Conservation (phyloP, 2,888 invertebrate genomes). For the Microchrysa polita region DNA sequence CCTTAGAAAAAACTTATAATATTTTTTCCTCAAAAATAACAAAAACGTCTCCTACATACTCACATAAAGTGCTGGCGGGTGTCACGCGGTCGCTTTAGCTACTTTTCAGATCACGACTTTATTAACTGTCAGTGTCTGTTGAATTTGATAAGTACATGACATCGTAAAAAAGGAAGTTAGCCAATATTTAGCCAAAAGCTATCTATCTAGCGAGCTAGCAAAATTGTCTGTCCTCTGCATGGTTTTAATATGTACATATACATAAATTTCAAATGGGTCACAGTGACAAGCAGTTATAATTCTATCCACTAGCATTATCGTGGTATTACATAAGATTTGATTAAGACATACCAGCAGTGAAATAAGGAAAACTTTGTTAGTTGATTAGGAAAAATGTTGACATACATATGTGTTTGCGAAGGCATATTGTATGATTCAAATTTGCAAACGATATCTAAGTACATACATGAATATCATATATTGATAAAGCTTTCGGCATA, state of each 20-base stretch:
- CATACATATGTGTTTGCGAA: background rate
- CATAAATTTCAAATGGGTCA: background rate
- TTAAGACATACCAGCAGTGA: no score
- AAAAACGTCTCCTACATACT: background rate
- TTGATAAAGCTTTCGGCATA: no score
- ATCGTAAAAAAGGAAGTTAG: slow-evolving; percentile 31
- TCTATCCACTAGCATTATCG: background rate
- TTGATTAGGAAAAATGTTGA: background rate
- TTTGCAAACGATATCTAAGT: no score
- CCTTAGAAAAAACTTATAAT: no score
- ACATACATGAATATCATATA: no score
- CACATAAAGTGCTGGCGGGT: slow-evolving; percentile 6
- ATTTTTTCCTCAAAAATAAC: no score
- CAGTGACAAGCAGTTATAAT: background rate
- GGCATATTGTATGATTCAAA: no score
- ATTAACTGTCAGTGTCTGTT: slow-evolving; percentile 32
- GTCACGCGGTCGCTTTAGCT: slow-evolving; percentile 22
- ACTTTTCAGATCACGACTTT: slow-evolving; percentile 38
- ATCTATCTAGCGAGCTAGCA: no score
- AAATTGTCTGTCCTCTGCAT: no score
- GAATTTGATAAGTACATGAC: slow-evolving; percentile 34
- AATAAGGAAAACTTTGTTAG: background rate
- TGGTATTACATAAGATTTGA: no score
- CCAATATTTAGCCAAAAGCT: slow-evolving; percentile 15
- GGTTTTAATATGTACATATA: no score